Evolutionary conservation across 1,140 invertebrate species (phyloP).

Genomic region (Drosophila prosaltans): DNA sequence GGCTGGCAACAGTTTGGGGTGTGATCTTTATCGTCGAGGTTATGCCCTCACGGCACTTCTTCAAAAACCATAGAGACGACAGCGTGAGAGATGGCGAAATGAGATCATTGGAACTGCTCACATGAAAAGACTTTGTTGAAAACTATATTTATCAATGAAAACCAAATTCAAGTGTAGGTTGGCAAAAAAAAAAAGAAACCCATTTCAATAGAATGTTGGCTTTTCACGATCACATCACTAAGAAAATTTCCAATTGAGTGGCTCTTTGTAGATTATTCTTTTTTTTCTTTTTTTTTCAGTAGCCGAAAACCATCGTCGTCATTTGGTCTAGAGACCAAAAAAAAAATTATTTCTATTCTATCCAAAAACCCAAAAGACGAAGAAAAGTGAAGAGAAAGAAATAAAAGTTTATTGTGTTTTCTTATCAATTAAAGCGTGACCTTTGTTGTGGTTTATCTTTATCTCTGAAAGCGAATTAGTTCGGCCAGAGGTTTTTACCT

Average conservation of each 20-base stretch:
- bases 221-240: not conserved
- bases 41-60: slow-evolving; percentile 63
- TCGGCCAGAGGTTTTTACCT: slow-evolving; percentile 56
- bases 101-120: not conserved
- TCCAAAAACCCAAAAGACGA: slow-evolving; percentile 13
- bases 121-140: too few species aligned
- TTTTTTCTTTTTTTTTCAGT: slow-evolving; percentile 38
- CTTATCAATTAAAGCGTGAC: slow-evolving; percentile 81
- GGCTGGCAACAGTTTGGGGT: slow-evolving; percentile 51
- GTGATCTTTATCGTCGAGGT: slow-evolving; percentile 75
- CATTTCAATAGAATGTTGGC: too few species aligned
- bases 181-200: too few species aligned
- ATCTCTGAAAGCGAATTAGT: slow-evolving; percentile 61
- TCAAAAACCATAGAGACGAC: slow-evolving; percentile 10
- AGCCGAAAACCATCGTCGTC: slow-evolving; percentile 26
- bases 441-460: slow-evolving; percentile 78
- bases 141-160: too few species aligned
- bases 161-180: too few species aligned
- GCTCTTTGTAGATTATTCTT: slow-evolving; percentile 6
- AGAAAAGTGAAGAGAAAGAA: slow-evolving; percentile 11
- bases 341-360: not conserved
- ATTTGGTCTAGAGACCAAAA: slow-evolving; percentile 25
- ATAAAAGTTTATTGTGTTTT: slow-evolving; percentile 62
- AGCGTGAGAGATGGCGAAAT: not conserved
- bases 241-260: slow-evolving; percentile 71